Conservation (phyloP, 1,140 invertebrate genomes). For the Adoxophyes honmai region DNA sequence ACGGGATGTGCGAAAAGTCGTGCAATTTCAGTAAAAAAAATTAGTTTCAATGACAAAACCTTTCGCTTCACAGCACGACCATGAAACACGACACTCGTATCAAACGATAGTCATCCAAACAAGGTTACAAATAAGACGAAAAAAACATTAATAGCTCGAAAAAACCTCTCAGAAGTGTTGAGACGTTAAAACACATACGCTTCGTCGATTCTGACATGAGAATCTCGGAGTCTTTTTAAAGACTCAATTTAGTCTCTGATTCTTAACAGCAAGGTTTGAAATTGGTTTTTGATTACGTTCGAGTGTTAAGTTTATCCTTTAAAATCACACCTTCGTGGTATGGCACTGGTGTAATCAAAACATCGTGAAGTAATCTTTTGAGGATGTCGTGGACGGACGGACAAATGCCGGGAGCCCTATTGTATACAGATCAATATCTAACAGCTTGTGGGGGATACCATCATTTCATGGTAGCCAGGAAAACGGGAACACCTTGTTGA, state of each 20-base stretch:
- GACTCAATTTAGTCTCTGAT: constrained; percentile 1
- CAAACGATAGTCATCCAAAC: constrained; percentile 12
- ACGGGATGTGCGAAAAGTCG: too few relatives aligned
- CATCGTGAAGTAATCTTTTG: constrained; percentile 52
- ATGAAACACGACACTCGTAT: neutral
- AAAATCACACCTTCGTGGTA: constrained; percentile 17
- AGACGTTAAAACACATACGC: constrained; percentile 46
- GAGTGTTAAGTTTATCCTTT: constrained; percentile 21
- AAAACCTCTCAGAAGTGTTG: constrained; percentile 34
- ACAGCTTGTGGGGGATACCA: constrained; percentile 7
- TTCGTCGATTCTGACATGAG: constrained; percentile 32
- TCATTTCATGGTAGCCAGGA: neutral
- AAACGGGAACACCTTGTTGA: too few relatives aligned
- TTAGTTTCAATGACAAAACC: neutral
- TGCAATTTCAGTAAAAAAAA: too few relatives aligned
- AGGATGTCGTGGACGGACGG: constrained; percentile 20
- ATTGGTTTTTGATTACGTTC: constrained; percentile 29
- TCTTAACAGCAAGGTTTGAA: constrained; percentile 26
- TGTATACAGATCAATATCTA: constrained; percentile 13
- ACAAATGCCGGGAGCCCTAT: constrained; percentile 28
- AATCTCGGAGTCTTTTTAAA: too few relatives aligned
- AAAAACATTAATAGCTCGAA: constrained; percentile 12
- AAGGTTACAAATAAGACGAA: constrained; percentile 1
- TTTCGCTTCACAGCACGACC: constrained; percentile 2
- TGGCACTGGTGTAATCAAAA: constrained; percentile 51